These are phyloP conservation scores for Tricholauxania praeusta DNA, from an alignment of 2,888 invertebrate species.

Conservation along the genomic window DNA sequence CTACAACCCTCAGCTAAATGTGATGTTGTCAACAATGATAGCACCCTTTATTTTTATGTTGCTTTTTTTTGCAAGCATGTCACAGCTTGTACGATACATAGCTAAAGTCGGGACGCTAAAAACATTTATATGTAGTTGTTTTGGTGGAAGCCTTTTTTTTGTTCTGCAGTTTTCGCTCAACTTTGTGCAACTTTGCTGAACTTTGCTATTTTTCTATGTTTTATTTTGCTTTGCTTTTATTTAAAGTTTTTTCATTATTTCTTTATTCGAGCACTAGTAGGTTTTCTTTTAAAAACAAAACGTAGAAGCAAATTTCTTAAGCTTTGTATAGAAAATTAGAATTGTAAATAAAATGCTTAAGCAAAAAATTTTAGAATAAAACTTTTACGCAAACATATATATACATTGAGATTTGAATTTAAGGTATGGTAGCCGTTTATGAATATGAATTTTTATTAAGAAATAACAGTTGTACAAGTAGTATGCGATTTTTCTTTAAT, in stretches of 20 bases:
- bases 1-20: too few species aligned
- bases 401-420: too few species aligned
- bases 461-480: too few species aligned
- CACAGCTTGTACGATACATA: background rate
- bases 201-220: background rate
- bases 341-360: background rate
- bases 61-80: background rate
- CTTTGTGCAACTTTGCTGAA: background rate
- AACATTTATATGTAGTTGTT: background rate
- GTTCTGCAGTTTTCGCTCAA: background rate
- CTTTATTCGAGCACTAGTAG: background rate
- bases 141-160: background rate
- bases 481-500: too few species aligned
- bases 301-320: background rate
- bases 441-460: too few species aligned
- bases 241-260: background rate
- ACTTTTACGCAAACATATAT: background rate
- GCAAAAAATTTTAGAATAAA: background rate
- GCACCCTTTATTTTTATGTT: background rate
- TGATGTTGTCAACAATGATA: too few species aligned
- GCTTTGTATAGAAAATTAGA: background rate
- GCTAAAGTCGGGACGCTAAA: background rate
- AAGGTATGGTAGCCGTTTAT: too few species aligned
- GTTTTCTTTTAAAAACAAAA: background rate
- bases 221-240: background rate